Conservation (phyloP, 2,797 vertebrate genomes). For the Rostrhamus sociabilis region DNA sequence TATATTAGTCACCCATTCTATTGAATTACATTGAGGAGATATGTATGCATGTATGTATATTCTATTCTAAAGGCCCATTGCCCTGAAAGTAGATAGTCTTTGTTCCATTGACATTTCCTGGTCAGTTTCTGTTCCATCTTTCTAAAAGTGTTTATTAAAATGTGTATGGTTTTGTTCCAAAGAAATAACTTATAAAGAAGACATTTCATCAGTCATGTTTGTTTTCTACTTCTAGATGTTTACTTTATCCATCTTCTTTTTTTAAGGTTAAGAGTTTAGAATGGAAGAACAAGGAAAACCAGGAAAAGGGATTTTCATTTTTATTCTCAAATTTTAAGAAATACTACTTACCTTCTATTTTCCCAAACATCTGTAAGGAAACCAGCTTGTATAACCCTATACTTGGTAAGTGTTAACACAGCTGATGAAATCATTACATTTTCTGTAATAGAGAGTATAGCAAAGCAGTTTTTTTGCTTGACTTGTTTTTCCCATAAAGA, state of each 20-base stretch:
- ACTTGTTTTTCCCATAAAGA: neutral
- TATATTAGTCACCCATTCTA: neutral
- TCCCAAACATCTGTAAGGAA: slow-evolving; percentile 96
- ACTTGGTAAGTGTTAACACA: slow-evolving; percentile 84
- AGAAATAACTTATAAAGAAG: neutral
- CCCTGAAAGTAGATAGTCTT: neutral
- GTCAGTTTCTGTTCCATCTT: neutral
- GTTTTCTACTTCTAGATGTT: neutral
- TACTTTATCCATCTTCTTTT: neutral
- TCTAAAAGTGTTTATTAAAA: neutral
- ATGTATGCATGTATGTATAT: neutral
- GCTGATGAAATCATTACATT: neutral
- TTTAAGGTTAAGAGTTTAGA: slow-evolving; percentile 95
- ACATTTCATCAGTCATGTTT: neutral
- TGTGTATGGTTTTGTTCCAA: neutral
- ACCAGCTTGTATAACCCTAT: slow-evolving; percentile 94
- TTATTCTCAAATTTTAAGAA: slow-evolving; percentile 97
- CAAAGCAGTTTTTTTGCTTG: neutral
- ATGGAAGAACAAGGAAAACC: slow-evolving; percentile 98
- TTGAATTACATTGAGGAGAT: neutral
- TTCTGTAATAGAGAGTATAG: neutral
- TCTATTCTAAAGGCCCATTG: neutral
- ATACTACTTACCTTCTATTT: slow-evolving; percentile 98
- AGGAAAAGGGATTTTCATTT: slow-evolving; percentile 97
- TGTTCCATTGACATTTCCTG: neutral